These are phyloP conservation scores for Candoia aspera DNA, from an alignment of 2,113 vertebrate genomes.

Conservation along the genomic window DNA sequence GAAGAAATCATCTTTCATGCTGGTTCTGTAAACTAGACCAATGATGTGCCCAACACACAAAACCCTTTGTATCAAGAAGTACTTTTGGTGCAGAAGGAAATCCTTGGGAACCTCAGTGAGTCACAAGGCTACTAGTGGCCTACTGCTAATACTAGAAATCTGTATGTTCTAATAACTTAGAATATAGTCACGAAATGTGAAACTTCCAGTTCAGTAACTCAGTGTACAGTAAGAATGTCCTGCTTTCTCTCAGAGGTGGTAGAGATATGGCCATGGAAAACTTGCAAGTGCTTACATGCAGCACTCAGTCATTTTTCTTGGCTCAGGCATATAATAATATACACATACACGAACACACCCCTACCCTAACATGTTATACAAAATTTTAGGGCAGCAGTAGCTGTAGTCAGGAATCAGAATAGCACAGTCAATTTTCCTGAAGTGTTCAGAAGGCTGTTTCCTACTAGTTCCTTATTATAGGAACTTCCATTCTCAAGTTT, in stretches of 20 bases:
- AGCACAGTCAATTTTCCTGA: not conserved
- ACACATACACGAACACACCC: constrained; percentile 2
- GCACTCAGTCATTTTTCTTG: not conserved
- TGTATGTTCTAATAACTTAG: not conserved
- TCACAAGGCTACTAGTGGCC: not conserved
- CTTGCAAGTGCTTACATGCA: constrained; percentile 25
- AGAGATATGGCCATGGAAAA: not conserved
- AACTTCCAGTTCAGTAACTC: not conserved
- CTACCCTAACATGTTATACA: constrained; percentile 17
- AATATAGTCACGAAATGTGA: not conserved
- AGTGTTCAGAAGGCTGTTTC: not conserved
- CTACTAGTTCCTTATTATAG: not conserved
- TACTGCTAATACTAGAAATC: not conserved
- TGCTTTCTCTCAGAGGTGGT: not conserved
- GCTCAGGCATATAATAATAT: constrained; percentile 17
- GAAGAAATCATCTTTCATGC: not conserved
- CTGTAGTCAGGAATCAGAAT: not conserved
- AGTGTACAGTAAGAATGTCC: not conserved
- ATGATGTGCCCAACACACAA: not conserved
- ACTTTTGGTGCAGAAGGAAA: not conserved
- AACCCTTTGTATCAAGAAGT: not conserved
- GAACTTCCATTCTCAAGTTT: not conserved
- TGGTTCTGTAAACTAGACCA: not conserved
- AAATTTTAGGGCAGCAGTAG: constrained; percentile 17
- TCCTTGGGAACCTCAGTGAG: not conserved